Base-by-base conservation (phyloP, 2,797 vertebrate species). In the Poecilia picta region DNA sequence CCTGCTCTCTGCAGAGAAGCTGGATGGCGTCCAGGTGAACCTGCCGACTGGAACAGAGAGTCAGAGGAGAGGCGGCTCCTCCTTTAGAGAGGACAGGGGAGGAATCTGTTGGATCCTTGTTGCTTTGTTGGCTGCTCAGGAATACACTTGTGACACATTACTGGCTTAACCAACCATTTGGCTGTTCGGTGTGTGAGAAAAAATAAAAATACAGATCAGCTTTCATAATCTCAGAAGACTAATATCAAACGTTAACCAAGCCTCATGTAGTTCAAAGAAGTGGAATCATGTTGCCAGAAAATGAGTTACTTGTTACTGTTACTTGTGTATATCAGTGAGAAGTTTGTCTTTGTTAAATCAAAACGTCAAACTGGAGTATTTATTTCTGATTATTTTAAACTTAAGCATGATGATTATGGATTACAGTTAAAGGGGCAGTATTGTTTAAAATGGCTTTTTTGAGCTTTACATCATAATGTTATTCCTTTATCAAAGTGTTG, bases 1-100 rank as follows among this genome's bases (percentile, higher is more conserved):
- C 81, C 82, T 81, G 84, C 81, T 85, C 87, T 88, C 91, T 88
- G 90, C 86, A 57, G 91, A 82, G 86, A 83, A 86, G 84, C 86
- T 93, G 92, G 92, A 92, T 15, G 82, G 66, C 46, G 15, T 91
- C 93, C 92, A 93, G 7, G 72, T 84, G 81, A 92, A 93, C 92
- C 92, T 93, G 92, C 91, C 89, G 90, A 91, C 88, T 91, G 89
- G 85, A 92, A 91, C 80, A 25, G 88, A 78, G 83, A 77, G 72
- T 78, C 78, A 87, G 79, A 84, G 80, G 81, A 87, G 87, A 89
- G 74, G 81, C 81, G 25, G 73, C 87, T 91, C 77, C 82, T 86
- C 73, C 83, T 82, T 80, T 76, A 80, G 64, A 73, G 81, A 83
- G 78, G 80, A 81, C 62, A 62, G 51, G 66, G 62, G 39, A 85